Conservation (phyloP, 2,888 invertebrate genomes). For the Sminthurides aquaticus region DNA sequence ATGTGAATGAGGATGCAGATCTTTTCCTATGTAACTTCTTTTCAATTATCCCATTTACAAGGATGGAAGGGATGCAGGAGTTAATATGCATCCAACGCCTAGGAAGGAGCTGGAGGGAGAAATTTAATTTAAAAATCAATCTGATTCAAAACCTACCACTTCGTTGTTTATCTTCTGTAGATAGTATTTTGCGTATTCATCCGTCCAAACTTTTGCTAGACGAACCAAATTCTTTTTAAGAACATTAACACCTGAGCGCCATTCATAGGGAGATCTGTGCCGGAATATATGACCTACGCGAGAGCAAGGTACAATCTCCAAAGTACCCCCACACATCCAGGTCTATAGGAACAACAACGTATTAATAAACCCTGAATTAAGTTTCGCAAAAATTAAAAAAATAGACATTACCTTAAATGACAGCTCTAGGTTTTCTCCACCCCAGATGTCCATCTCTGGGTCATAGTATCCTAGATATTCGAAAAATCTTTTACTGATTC, state of each 20-base stretch:
- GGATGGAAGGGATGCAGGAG: too few species aligned
- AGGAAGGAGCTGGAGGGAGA: too few species aligned
- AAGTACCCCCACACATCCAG: conserved; percentile 99
- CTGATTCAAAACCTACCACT: conserved; percentile 59
- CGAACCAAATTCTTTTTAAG: conserved; percentile 92
- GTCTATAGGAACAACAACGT: conserved; percentile 52
- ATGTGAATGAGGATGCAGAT: not conserved
- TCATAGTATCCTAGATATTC: conserved; percentile 93
- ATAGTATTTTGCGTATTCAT: conserved; percentile 95
- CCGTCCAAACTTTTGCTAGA: conserved; percentile 96
- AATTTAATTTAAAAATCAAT: too few species aligned
- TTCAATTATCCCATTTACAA: too few species aligned
- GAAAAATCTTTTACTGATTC: conserved; percentile 89
- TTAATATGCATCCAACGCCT: too few species aligned
- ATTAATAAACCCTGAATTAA: not conserved
- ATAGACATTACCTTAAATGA: conserved; percentile 92
- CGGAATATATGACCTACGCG: conserved; percentile 99
- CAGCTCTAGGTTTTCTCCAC: conserved; percentile 93
- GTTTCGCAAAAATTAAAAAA: too few species aligned
- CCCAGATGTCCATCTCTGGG: conserved; percentile 99
- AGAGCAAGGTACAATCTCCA: conserved; percentile 96
- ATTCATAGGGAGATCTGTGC: conserved; percentile 94
- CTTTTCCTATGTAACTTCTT: not conserved
- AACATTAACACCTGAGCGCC: conserved; percentile 75
- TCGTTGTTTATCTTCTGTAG: conserved; percentile 96